Evolutionary conservation across 2,888 invertebrate species (phyloP).

Genomic region (Amphipoea oculea): DNA sequence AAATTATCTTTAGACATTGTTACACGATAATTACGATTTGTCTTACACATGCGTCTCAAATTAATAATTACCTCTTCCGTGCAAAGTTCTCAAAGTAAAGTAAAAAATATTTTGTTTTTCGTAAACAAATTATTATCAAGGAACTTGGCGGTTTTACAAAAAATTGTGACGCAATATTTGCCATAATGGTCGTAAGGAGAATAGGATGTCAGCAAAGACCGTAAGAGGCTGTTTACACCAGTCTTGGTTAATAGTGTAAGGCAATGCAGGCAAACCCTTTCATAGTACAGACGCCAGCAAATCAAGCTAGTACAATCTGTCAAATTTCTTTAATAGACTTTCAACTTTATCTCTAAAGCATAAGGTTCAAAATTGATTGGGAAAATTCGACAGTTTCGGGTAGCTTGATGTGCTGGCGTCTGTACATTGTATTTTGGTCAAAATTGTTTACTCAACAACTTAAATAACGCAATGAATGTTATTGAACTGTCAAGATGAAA

Average conservation of each 20-base stretch:
- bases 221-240: not conserved
- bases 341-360: too few species aligned
- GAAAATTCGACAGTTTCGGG: too few species aligned
- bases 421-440: not conserved
- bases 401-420: too few species aligned
- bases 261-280: not conserved
- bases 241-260: not conserved
- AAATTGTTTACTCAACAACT: too few species aligned
- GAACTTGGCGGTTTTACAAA: slow-evolving; percentile 31
- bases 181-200: not conserved
- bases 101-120: slow-evolving; percentile 6
- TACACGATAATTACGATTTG: slow-evolving; percentile 39
- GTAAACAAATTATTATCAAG: not conserved
- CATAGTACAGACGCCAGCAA: not conserved
- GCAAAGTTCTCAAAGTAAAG: slow-evolving; percentile 5
- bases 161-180: slow-evolving; percentile 22
- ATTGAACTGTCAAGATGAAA: too few species aligned
- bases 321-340: too few species aligned
- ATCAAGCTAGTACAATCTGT: too few species aligned
- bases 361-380: too few species aligned
- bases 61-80: slow-evolving; percentile 38
- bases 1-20: slow-evolving; percentile 38
- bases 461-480: too few species aligned
- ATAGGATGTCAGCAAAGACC: not conserved
- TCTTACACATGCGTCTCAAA: slow-evolving; percentile 47